Base-by-base conservation (phyloP, 2,888 invertebrate genomes). In the Melipona beecheii region DNA sequence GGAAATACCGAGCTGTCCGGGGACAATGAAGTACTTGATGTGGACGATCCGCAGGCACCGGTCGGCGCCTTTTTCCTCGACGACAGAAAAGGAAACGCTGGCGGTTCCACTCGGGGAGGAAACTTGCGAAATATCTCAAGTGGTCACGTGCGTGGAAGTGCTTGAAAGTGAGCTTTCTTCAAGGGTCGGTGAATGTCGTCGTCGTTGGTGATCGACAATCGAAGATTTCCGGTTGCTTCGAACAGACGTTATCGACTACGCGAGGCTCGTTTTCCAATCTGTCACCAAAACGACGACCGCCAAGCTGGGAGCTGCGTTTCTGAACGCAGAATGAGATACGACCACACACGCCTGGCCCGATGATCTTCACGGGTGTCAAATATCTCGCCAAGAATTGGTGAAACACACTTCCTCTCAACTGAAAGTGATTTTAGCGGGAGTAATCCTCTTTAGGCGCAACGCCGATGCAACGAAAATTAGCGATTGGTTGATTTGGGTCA, bases 161-260 rank as follows among this genome's bases (percentile, higher is more conserved):
- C 78, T 82, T 24, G 36, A 66, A 49, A 74, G 50, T 56, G 43
- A 69, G 19, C n/a, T 24, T 75, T 52, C 65, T 73, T 71, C 80
- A 71, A 43, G 43, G 11, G 43, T 43, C 9, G 31, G 31, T 31
- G 31, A 4, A 31, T 4, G 43, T 43, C 84, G 81, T 88, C 79
- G 80, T 90, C 86, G 88, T 84, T 62, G 84, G 31, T 82, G 72
- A 27, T 27, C 27, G 87, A 86, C 85, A 89, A 91, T 91, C 86
- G 86, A 89, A 88, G 89, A 90, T 91, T 92, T 92, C 92, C 92
- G 92, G 91, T 83, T 86, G 85, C 69, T 72, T 80, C 69, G 50
- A 65, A 77, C 19, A 54, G 49, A 71, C 13, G 84, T 85, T 89
- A 84, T 87, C 86, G 86, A 68, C 76, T 85, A 78, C 87, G 69